phyloP scores from a whole-genome alignment of 1,140 invertebrate genomes.

The Octopus bimaculoides region DNA sequence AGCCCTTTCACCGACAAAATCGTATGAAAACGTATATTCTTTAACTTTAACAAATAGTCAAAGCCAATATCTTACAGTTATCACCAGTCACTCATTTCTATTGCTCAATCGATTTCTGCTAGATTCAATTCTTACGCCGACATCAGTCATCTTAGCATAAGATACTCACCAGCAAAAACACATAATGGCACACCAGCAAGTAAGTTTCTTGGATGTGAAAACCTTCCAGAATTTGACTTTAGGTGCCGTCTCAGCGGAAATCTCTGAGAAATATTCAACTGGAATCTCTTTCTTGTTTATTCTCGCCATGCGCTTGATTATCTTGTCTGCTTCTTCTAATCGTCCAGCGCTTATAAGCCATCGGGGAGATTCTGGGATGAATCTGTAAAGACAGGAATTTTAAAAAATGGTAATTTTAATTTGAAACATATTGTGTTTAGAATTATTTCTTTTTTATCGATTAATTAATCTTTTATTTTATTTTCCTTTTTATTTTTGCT shows the following conservation, averaged over 20 bases:
- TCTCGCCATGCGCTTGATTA: conserved; percentile 30
- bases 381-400: conserved; percentile 20
- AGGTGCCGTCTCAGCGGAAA: conserved; percentile 16
- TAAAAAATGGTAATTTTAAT: background rate
- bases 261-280: conserved; percentile 23
- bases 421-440: background rate
- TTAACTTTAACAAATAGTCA: too few relatives aligned
- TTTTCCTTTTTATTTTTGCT: too few relatives aligned
- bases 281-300: conserved; percentile 30
- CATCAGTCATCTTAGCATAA: too few relatives aligned
- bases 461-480: too few relatives aligned
- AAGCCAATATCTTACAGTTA: too few relatives aligned
- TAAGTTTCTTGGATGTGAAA: conserved; percentile 23
- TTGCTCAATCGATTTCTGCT: too few relatives aligned
- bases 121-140: too few relatives aligned
- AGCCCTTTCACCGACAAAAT: too few relatives aligned
- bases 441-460: too few relatives aligned
- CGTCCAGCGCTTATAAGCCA: conserved; percentile 37
- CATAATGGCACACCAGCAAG: conserved; percentile 26
- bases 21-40: too few relatives aligned
- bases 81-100: too few relatives aligned
- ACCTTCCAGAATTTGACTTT: conserved; percentile 28
- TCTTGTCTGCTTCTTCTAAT: conserved; percentile 30
- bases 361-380: conserved; percentile 45
- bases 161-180: conserved; percentile 28